Evolutionary conservation across 2,113 vertebrate species (phyloP).

Genomic region (Solea senegalensis): DNA sequence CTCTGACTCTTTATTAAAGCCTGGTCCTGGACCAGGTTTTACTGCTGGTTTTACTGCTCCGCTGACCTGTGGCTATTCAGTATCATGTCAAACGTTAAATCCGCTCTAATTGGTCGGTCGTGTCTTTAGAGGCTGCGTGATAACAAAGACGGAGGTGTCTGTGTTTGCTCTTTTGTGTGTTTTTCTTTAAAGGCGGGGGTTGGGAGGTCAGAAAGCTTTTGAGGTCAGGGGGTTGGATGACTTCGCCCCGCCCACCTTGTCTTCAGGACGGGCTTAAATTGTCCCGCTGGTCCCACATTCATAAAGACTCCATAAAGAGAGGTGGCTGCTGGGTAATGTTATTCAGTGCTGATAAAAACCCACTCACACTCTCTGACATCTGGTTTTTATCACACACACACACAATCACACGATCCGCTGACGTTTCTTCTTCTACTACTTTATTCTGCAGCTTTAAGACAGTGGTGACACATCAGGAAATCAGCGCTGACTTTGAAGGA

Average conservation of each 20-base stretch:
- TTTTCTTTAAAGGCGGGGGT: conserved; percentile 32
- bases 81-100: conserved; percentile 69
- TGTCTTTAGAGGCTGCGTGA: conserved; percentile 52
- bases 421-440: too few species aligned
- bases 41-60: too few species aligned
- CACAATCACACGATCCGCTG: too few species aligned
- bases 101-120: conserved; percentile 63
- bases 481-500: too few species aligned
- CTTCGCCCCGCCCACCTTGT: conserved; percentile 28
- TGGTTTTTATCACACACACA: too few species aligned
- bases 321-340: conserved; percentile 39
- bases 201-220: conserved; percentile 62
- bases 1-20: conserved; percentile 41
- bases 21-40: background rate
- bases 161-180: conserved; percentile 64
- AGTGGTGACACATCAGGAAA: too few species aligned
- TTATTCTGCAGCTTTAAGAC: too few species aligned
- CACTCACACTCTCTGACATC: too few species aligned
- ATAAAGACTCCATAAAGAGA: conserved; percentile 38
- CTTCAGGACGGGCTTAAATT: conserved; percentile 37
- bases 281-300: conserved; percentile 17
- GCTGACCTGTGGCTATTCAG: conserved; percentile 62
- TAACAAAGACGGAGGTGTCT: conserved; percentile 55
- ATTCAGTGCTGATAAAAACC: conserved; percentile 8
- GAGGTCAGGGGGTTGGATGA: conserved; percentile 57